phyloP scores from a whole-genome alignment of 2,888 invertebrate species.

The Punctoribates punctum region DNA sequence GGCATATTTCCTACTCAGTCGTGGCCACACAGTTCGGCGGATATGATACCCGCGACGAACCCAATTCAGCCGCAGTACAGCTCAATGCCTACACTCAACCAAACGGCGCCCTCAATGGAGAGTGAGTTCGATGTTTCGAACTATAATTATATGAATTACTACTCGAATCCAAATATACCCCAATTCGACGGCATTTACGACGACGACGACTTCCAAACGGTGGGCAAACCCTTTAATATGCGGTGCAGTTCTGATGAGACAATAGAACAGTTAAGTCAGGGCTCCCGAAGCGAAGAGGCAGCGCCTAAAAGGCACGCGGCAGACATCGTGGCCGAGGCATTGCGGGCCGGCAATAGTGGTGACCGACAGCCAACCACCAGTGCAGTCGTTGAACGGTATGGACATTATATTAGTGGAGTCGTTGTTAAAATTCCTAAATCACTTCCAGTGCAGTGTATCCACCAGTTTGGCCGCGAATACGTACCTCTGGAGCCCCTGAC shows the following conservation, averaged over 20 bases:
- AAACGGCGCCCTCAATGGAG: neutral
- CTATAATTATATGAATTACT: constrained; percentile 21
- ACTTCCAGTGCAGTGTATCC: constrained; percentile 13
- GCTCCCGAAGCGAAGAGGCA: constrained; percentile 21
- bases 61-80: neutral
- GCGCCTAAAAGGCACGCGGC: neutral
- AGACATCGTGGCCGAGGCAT: constrained; percentile 6
- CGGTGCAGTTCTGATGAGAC: constrained; percentile 10
- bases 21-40: neutral
- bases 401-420: constrained; percentile 21
- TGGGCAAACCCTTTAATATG: constrained; percentile 7
- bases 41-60: neutral
- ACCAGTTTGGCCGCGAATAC: constrained; percentile 18
- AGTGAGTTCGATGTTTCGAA: constrained; percentile 20
- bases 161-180: constrained; percentile 34
- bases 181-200: constrained; percentile 40
- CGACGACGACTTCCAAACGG: constrained; percentile 22
- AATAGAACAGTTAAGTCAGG: constrained; percentile 18
- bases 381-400: constrained; percentile 1
- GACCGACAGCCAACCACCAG: neutral
- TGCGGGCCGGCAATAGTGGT: neutral
- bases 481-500: neutral
- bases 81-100: neutral
- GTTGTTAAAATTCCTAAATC: constrained; percentile 36
- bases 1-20: neutral